Percentiles rank a stretch among this genome's conserved stretches.
These are phyloP conservation scores for Harpagifer antarcticus DNA, from an alignment of 2,797 vertebrate genomes.

Conservation along the genomic window DNA sequence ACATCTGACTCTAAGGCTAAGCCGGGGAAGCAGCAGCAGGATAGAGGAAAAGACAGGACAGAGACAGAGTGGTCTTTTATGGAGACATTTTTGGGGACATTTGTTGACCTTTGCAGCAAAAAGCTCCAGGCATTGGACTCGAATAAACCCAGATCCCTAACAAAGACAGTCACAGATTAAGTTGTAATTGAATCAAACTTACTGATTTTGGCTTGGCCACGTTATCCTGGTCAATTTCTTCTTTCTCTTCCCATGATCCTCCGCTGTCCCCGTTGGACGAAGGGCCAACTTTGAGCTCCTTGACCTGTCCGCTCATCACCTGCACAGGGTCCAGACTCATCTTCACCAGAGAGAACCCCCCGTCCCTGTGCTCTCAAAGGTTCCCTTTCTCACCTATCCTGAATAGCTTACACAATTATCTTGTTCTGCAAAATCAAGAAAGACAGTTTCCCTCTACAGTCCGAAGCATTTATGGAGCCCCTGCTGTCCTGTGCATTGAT, in stretches of 20 bases:
- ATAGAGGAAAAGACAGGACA: not conserved
- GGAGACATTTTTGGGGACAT: too few relatives aligned
- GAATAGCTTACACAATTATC: constrained; percentile 1
- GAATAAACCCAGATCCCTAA: not conserved
- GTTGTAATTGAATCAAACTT: constrained; percentile 66
- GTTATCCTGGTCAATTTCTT: constrained; percentile 74
- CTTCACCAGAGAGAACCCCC: constrained; percentile 71
- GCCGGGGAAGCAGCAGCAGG: constrained; percentile 2
- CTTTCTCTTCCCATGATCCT: constrained; percentile 79
- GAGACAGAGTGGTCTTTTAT: not conserved
- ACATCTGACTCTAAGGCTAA: constrained; percentile 36
- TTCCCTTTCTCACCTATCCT: not conserved
- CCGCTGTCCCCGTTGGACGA: constrained; percentile 83
- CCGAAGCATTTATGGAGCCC: constrained; percentile 19
- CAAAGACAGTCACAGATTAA: not conserved
- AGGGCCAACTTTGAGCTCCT: constrained; percentile 69
- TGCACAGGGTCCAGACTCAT: constrained; percentile 86
- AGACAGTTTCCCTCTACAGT: constrained; percentile 12
- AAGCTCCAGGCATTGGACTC: not conserved
- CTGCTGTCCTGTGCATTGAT: constrained; percentile 13
- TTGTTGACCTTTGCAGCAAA: not conserved
- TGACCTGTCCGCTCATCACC: constrained; percentile 79
- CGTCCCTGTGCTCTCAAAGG: constrained; percentile 12
- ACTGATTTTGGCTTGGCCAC: constrained; percentile 91
- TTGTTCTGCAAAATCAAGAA: not conserved